Percentiles rank a stretch among this genome's conserved stretches.
These are phyloP conservation scores for Drosophila parvula DNA, from an alignment of 1,140 invertebrate species.

Conservation along the genomic window DNA sequence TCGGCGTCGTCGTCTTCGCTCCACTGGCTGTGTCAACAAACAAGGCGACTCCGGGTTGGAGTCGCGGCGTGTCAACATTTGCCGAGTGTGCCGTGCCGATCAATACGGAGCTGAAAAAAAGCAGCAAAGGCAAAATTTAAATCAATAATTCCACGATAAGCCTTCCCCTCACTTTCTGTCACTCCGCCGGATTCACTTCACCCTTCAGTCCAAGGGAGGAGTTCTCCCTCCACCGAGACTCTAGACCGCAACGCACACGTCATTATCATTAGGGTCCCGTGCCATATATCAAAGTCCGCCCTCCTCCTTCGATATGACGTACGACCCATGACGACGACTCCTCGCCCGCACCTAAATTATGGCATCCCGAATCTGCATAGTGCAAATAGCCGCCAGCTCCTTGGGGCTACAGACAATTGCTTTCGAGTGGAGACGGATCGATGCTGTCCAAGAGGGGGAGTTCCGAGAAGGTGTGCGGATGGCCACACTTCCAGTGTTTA, in stretches of 20 bases:
- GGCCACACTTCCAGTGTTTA: slow-evolving; percentile 74
- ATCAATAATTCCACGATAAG: slow-evolving; percentile 74
- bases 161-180: slow-evolving; percentile 4
- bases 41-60: slow-evolving; percentile 7
- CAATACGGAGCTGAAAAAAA: slow-evolving; percentile 32
- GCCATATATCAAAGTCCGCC: slow-evolving; percentile 67
- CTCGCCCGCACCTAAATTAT: slow-evolving; percentile 77
- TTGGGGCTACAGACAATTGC: slow-evolving; percentile 67
- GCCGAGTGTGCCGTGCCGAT: slow-evolving; percentile 74
- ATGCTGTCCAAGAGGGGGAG: slow-evolving; percentile 5
- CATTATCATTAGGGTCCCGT: slow-evolving; percentile 73
- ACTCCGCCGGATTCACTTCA: slow-evolving; percentile 1
- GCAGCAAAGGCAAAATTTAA: slow-evolving; percentile 51
- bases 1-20: slow-evolving; percentile 1
- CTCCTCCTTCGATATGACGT: slow-evolving; percentile 37
- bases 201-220: neutral
- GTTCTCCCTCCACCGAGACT: neutral
- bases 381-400: slow-evolving; percentile 78
- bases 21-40: slow-evolving; percentile 53
- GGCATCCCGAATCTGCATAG: slow-evolving; percentile 50
- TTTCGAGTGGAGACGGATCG: slow-evolving; percentile 19
- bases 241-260: slow-evolving; percentile 40
- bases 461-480: slow-evolving; percentile 73
- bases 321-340: slow-evolving; percentile 38
- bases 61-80: slow-evolving; percentile 67